Conservation (phyloP, 30 jellyfish, hydroid and myxozoan genomes). For the Pelagia noctiluca region DNA sequence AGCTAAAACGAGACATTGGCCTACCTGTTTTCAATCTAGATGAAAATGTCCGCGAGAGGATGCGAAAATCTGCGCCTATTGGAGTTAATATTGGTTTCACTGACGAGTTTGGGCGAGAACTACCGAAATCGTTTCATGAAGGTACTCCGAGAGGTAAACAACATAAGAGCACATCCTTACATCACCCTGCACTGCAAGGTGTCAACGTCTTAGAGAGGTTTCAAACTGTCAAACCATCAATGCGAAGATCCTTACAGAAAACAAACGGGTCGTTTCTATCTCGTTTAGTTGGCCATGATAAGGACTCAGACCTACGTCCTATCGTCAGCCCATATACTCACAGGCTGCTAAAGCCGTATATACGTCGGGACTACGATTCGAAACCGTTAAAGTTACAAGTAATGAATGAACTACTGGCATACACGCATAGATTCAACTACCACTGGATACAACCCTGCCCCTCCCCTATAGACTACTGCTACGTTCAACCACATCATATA, state of each 20-base stretch:
- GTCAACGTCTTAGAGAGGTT: conserved; percentile 90
- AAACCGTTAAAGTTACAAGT: conserved; percentile 79
- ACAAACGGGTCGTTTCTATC: conserved; percentile 61
- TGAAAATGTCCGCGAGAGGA: conserved; percentile 45
- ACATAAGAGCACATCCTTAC: conserved; percentile 25
- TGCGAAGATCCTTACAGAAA: background rate
- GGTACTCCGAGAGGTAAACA: background rate
- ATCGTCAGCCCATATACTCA: conserved; percentile 98
- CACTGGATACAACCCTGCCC: conserved; percentile 83
- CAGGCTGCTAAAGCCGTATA: conserved; percentile 95
- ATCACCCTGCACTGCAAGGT: conserved; percentile 96
- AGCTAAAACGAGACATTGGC: conserved; percentile 84
- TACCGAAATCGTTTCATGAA: conserved; percentile 41
- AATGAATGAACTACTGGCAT: conserved; percentile 64
- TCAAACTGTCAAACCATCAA: conserved; percentile 1
- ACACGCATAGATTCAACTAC: conserved; percentile 69
- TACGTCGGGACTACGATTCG: conserved; percentile 90
- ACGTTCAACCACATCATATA: conserved; percentile 98
- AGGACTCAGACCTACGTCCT: conserved; percentile 65
- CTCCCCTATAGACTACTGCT: conserved; percentile 94
- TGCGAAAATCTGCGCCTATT: conserved; percentile 52
- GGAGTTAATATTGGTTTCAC: conserved; percentile 29
- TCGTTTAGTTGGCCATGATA: conserved; percentile 80
- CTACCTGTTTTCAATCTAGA: conserved; percentile 80
- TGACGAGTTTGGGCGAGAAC: conserved; percentile 46